These are phyloP conservation scores for Hemicordylus capensis DNA, from an alignment of 2,113 vertebrate species.

Conservation along the genomic window DNA sequence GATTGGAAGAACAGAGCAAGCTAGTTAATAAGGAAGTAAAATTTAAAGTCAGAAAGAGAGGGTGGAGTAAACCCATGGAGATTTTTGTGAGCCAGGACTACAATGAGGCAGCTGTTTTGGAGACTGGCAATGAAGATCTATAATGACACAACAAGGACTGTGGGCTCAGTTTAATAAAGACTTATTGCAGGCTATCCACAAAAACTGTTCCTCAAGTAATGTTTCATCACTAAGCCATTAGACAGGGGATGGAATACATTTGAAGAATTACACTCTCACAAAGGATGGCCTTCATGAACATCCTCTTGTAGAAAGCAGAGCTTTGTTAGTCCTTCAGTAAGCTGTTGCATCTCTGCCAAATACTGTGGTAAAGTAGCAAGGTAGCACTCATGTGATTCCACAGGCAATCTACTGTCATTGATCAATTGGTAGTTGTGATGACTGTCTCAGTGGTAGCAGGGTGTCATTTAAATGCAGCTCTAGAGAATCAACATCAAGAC, in stretches of 20 bases:
- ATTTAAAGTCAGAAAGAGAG: neutral
- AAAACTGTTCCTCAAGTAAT: conserved; percentile 23
- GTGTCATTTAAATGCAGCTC: too few relatives aligned
- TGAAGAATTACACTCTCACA: neutral
- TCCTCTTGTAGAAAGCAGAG: neutral
- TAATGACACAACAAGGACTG: conserved; percentile 7
- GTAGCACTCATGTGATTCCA: too few relatives aligned
- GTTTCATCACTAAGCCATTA: neutral
- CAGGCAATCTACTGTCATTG: neutral
- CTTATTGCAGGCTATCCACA: conserved; percentile 2
- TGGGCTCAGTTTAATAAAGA: neutral
- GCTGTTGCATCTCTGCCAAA: neutral
- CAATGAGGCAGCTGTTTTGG: conserved; percentile 21
- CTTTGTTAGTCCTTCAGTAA: neutral
- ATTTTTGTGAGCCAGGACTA: conserved; percentile 11
- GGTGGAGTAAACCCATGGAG: fast-evolving
- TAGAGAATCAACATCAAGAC: too few relatives aligned
- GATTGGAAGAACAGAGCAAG: neutral
- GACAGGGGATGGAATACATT: conserved; percentile 14
- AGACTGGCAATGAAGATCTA: conserved; percentile 13
- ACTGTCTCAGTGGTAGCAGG: too few relatives aligned
- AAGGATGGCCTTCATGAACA: neutral
- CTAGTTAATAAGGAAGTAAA: neutral
- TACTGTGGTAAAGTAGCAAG: neutral
- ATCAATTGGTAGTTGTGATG: neutral